Evolutionary conservation across 35 echinoderm and acorn worm species (phyloP), one percentile per base, ranked within the genome.

Genomic region (Eucidaris tribuloides): DNA sequence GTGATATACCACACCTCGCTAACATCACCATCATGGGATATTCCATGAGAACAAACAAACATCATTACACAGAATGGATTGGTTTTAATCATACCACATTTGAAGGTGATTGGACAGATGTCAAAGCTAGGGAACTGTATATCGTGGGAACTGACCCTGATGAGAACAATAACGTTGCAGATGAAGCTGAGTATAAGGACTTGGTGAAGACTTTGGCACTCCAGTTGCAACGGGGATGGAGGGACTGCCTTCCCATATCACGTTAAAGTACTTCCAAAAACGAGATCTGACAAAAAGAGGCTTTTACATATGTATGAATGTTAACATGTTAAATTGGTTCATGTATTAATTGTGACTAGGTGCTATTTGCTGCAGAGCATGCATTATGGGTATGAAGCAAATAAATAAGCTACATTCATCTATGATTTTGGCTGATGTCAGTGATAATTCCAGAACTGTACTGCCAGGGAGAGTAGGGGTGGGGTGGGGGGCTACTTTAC

Each of bases 11-110:
- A 19, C 38, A 63, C 5, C 45, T 93, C 4, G 55, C 32, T 5
- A 92, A 88, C 41, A 98, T 98, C 71, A 82, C 78, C 29, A 98
- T 98, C 37, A 98, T 98, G 95, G 95, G 95, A 0, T 98, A 98
- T 49, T 84, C 88, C 0, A 88, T 88, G 77, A 46, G 77, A 42
- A 80, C 77, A 0, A 74, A 22, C 9, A 15, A 71, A 0, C 93
- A 98, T 27, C 95, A 81, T 38, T 98, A 98, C 52, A 79, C 86
- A 25, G 95, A 98, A 80, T 98, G 95, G 95, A 79, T 98, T 5
- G 95, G 95, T 24, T 98, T 98, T 77, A 78, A 93, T 84, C 63
- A 84, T n/a, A 50, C 39, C 17, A 86, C 83, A 0, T 98, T 92
- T 80, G 20, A 81, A 58, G 63, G 70, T 11, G 49, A 98, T n/a